Conservation (phyloP, 2,888 invertebrate species). For the Tipula helvola region DNA sequence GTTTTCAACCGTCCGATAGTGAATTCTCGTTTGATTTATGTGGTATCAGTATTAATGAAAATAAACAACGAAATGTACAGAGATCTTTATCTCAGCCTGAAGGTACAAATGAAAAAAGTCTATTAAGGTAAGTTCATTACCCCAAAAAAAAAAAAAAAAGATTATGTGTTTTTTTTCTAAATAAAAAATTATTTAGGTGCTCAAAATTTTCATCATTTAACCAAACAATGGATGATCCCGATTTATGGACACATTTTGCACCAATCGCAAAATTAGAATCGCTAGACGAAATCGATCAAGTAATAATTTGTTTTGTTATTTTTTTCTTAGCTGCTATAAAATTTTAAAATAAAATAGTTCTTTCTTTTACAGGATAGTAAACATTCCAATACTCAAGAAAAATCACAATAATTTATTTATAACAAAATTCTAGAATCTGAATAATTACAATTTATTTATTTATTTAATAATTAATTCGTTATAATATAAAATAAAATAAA, state of each 20-base stretch:
- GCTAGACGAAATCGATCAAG: conserved; percentile 46
- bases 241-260: conserved; percentile 33
- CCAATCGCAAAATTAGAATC: conserved; percentile 54
- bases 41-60: conserved; percentile 18
- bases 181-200: conserved; percentile 18
- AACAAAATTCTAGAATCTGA: not conserved
- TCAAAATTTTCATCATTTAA: conserved; percentile 26
- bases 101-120: conserved; percentile 23
- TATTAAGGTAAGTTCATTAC: conserved; percentile 19
- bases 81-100: conserved; percentile 26
- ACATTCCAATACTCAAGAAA: conserved; percentile 22
- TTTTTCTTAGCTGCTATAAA: not conserved
- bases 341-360: conserved; percentile 14
- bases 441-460: conserved; percentile 7
- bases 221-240: conserved; percentile 25
- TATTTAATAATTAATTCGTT: conserved; percentile 9
- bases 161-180: too few species aligned
- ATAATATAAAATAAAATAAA: not conserved
- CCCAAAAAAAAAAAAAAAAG: too few species aligned
- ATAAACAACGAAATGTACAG: conserved; percentile 23
- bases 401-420: conserved; percentile 18
- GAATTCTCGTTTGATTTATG: conserved; percentile 26
- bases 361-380: conserved; percentile 19
- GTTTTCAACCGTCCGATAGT: conserved; percentile 25
- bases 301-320: conserved; percentile 15